Evolutionary conservation across 2,888 invertebrate genomes (phyloP).

Genomic region (Drosophila testacea): DNA sequence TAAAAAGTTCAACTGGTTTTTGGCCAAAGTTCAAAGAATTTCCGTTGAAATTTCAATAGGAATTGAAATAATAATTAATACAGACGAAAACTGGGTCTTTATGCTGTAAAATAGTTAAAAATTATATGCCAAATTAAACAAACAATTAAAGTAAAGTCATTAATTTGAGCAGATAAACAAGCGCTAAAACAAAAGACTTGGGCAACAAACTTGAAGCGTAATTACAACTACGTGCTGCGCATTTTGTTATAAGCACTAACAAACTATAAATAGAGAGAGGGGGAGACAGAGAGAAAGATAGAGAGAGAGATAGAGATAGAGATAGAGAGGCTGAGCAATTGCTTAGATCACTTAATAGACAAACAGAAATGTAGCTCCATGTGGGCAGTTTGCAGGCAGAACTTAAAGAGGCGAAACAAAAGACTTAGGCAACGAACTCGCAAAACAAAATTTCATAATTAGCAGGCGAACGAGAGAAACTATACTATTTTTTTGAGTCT

Average conservation of each 20-base stretch:
- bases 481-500: background rate
- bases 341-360: constrained; percentile 59
- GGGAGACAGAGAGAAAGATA: constrained; percentile 1
- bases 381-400: constrained; percentile 36
- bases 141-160: constrained; percentile 20
- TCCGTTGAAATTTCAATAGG: background rate
- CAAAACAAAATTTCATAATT: constrained; percentile 61
- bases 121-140: constrained; percentile 26
- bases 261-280: constrained; percentile 4
- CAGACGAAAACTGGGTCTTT: background rate
- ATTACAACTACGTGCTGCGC: constrained; percentile 65
- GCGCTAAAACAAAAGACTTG: constrained; percentile 72
- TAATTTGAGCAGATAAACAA: constrained; percentile 49
- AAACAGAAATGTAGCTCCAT: constrained; percentile 53
- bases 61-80: background rate
- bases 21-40: constrained; percentile 4
- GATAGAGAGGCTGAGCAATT: constrained; percentile 20
- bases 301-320: background rate
- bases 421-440: constrained; percentile 65
- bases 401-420: constrained; percentile 51
- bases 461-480: constrained; percentile 50
- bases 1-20: constrained; percentile 15
- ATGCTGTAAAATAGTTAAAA: background rate
- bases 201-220: constrained; percentile 65
- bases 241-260: constrained; percentile 42